phyloP scores from a whole-genome alignment of 2,797 vertebrate species.

The Chanos chanos region DNA sequence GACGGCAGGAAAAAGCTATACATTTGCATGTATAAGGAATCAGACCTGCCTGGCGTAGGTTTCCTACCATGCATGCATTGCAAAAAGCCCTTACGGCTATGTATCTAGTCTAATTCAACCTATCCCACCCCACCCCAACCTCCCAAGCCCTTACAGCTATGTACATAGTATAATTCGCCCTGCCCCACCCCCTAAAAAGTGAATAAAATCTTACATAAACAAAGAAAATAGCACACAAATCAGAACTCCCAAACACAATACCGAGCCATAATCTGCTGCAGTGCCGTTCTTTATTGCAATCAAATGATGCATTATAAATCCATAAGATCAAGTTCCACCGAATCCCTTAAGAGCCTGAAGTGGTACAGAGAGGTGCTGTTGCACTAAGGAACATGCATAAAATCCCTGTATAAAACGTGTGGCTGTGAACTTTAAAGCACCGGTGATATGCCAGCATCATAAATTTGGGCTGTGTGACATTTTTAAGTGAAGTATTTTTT shows the following conservation, averaged over 20 bases:
- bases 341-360: slow-evolving; percentile 19
- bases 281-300: slow-evolving; percentile 26
- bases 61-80: background rate
- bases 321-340: slow-evolving; percentile 28
- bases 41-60: too few species aligned
- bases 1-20: slow-evolving; percentile 1
- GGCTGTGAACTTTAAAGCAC: slow-evolving; percentile 32
- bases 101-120: too few species aligned
- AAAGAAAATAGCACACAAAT: too few species aligned
- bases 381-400: slow-evolving; percentile 27
- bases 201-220: too few species aligned
- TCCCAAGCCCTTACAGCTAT: too few species aligned
- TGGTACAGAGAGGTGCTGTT: slow-evolving; percentile 16
- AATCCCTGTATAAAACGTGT: slow-evolving; percentile 36
- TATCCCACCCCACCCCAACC: too few species aligned
- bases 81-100: too few species aligned
- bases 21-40: too few species aligned
- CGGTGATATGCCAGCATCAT: slow-evolving; percentile 39
- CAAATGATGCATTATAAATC: slow-evolving; percentile 38
- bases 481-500: slow-evolving; percentile 30
- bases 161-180: too few species aligned
- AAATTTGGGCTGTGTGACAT: slow-evolving; percentile 38
- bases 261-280: slow-evolving; percentile 3
- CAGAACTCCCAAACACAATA: background rate
- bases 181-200: too few species aligned